Base-by-base conservation (phyloP, 2,888 invertebrate genomes). In the Cheilosia urbana region DNA sequence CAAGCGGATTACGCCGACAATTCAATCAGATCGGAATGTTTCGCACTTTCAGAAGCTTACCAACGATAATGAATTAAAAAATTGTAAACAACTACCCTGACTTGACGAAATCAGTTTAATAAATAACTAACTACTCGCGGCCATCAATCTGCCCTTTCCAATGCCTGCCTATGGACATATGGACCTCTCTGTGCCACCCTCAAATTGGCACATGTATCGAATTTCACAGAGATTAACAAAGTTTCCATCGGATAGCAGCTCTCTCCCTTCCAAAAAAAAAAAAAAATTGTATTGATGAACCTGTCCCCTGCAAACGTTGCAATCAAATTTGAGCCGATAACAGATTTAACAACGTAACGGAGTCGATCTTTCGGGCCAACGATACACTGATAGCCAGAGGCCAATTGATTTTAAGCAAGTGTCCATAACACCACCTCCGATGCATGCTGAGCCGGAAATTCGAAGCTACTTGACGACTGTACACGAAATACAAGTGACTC, bases 251-350 rank as follows among this genome's bases (percentile, higher is more conserved):
- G 24, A 5, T 4, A 5, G 15, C 2, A 15, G 13, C 15, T 13
- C 5, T 15, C 5, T 13, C 24, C 21, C 15, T 6, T 24, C 3
- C 11, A 21, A 21, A 21, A 49, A 49, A 49, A 49, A 49, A 21
- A 19, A 42, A 42, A 42, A n/a, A n/a, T n/a, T 0, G 0, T 11
- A 0, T 9, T 13, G 49, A 27, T 51, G 21, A 51, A 37, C 34
- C 17, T 68, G 30, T 24, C 30, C 53, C 21, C 51, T 21, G 37
- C 21, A 37, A 45, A 60, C 51, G 57, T 53, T 60, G 42, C 42
- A 73, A 80, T 80, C 62, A 62, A 73, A 68, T 80, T 80, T 62
- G 21, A 45, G 60, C 75, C 66, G 73, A 62, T 80, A 73, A 80
- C 47, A 45, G 19, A 66, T 68, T 80, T 80, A 80, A 34, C 47